These are phyloP conservation scores for Neria commutata DNA, from an alignment of 2,888 invertebrate genomes.

Conservation along the genomic window DNA sequence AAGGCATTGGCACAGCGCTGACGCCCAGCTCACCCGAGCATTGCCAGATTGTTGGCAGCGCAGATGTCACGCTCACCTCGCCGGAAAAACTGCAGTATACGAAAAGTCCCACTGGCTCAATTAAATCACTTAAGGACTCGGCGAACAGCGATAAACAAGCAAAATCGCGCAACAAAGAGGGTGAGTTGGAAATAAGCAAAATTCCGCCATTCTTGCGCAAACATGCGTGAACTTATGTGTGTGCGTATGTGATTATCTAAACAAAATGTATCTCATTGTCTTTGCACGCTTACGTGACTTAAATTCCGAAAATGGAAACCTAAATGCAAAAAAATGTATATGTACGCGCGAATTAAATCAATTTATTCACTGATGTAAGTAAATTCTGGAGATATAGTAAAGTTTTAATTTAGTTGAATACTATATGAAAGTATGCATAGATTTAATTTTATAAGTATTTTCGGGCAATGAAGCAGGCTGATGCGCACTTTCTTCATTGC, in stretches of 20 bases:
- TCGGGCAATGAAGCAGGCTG: too few species aligned
- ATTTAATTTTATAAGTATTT: too few species aligned
- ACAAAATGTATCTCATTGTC: conserved; percentile 13
- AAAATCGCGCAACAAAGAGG: conserved; percentile 61
- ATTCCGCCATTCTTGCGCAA: too few species aligned
- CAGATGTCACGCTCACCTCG: conserved; percentile 50
- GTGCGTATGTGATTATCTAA: not conserved
- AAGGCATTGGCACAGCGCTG: conserved; percentile 59
- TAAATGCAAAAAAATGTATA: not conserved
- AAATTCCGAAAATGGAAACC: conserved; percentile 1
- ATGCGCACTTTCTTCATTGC: too few species aligned
- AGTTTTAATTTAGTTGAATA: too few species aligned
- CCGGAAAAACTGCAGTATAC: conserved; percentile 60
- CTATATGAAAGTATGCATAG: too few species aligned
- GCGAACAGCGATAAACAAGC: conserved; percentile 58
- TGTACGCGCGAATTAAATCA: conserved; percentile 2
- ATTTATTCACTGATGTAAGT: not conserved
- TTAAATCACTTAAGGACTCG: conserved; percentile 65
- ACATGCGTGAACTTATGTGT: not conserved
- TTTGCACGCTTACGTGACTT: conserved; percentile 19
- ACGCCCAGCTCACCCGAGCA: conserved; percentile 57
- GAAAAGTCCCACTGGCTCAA: conserved; percentile 66
- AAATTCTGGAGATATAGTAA: too few species aligned
- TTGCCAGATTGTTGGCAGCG: conserved; percentile 54
- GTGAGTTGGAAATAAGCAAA: conserved; percentile 47